Base-by-base conservation (phyloP, 2,888 invertebrate genomes). In the Adela reaumurella region DNA sequence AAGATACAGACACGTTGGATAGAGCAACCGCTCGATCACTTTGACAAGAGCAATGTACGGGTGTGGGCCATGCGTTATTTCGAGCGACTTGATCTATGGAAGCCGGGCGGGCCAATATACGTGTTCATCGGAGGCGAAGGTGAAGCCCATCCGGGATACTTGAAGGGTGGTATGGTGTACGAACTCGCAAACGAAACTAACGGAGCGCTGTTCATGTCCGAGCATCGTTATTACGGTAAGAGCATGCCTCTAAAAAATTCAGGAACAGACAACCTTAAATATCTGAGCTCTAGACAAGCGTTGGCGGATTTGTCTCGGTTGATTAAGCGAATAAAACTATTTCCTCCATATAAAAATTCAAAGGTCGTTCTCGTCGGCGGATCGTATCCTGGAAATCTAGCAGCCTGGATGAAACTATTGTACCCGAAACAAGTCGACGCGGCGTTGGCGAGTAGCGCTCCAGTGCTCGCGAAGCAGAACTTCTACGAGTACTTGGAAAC, bases 171-270 rank as follows among this genome's bases (percentile, higher is more conserved):
- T 17, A 59, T 65, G 24, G 53, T 69, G 50, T 68, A 63, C 46
- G 72, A 74, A 19, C 54, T 77, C 17, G 76, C 74, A 1, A 64
- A 62, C 50, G 74, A 74, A 59, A 74, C 76, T 0, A 62, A 68
- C 44, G 77, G 74, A 2, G 74, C 70, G 2, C 62, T 77, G 62
- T 73, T 61, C 17, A 51, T 53, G 53, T 48, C 51, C 10, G 77
- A 76, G 57, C 76, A 76, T 46, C 68, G 77, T 53, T 77, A 72
- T 56, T 76, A 76, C 41, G 76, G 76, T 1, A 57, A 68, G 17
- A 76, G 74, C 51, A 65, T 65, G 53, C 76, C 76, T 2, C 62
- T 71, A 11, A 43, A 64, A 17, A 56, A 64, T n/a, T 58, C 58
- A 2, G 64, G 55, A 1, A 57, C 61, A 1, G 59, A 68, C 52